These are phyloP conservation scores for Lottia scabra DNA, from an alignment of 2,888 invertebrate species.

Conservation along the genomic window DNA sequence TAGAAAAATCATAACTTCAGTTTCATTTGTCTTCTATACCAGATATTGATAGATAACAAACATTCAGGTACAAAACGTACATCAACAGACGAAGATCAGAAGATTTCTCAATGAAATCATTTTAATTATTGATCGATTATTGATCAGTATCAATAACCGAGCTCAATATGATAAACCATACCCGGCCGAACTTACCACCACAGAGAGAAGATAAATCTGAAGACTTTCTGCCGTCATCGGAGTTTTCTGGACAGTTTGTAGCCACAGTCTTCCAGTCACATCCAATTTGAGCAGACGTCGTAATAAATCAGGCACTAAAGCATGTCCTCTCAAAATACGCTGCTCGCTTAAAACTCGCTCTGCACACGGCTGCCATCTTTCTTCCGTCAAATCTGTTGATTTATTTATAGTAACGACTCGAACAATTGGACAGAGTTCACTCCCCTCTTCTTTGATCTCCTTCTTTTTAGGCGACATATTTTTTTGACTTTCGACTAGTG, in stretches of 20 bases:
- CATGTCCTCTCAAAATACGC: constrained; percentile 46
- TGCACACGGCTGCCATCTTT: constrained; percentile 35
- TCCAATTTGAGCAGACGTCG: constrained; percentile 53
- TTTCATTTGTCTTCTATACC: not conserved
- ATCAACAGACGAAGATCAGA: too few relatives aligned
- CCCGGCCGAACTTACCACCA: constrained; percentile 46
- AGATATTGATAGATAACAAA: too few relatives aligned
- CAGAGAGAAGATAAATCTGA: constrained; percentile 44
- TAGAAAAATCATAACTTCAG: not conserved
- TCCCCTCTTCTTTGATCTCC: constrained; percentile 9
- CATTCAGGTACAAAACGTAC: too few relatives aligned
- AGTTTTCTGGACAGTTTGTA: constrained; percentile 42
- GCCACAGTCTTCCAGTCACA: constrained; percentile 49
- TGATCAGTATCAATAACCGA: too few relatives aligned
- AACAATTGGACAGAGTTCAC: constrained; percentile 38
- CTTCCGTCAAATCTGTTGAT: constrained; percentile 37
- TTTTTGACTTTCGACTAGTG: constrained; percentile 12
- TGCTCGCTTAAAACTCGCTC: constrained; percentile 42
- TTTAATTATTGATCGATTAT: too few relatives aligned
- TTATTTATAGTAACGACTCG: constrained; percentile 54
- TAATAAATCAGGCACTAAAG: constrained; percentile 52
- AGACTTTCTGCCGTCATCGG: constrained; percentile 32
- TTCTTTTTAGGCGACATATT: constrained; percentile 12
- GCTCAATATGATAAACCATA: too few relatives aligned
- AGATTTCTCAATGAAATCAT: too few relatives aligned